Conservation (phyloP, 2,113 vertebrate genomes). For the Poeciliopsis occidentalis region DNA sequence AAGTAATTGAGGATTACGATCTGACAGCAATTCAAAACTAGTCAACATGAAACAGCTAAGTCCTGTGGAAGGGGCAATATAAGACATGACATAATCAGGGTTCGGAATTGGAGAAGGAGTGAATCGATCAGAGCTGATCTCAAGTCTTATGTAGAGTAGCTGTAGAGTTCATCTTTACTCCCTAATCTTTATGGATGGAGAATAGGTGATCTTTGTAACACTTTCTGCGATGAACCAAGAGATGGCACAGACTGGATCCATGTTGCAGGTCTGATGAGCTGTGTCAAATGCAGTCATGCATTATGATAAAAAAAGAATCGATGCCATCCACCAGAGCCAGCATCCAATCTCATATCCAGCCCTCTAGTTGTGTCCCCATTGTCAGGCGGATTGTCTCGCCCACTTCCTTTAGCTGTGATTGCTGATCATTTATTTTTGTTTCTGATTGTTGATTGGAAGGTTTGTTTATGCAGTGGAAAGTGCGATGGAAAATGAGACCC, state of each 20-base stretch:
- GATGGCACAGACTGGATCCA: constrained; percentile 19
- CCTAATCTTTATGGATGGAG: neutral
- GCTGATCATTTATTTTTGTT: constrained; percentile 25
- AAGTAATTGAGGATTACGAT: no score
- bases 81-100: no score
- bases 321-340: constrained; percentile 51
- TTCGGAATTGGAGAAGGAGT: no score
- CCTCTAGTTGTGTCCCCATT: neutral
- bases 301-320: constrained; percentile 37
- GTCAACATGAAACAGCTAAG: no score
- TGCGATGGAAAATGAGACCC: constrained; percentile 41
- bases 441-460: constrained; percentile 35
- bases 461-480: neutral
- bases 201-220: neutral
- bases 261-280: constrained; percentile 24
- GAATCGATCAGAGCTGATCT: neutral
- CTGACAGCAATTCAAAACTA: no score
- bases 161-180: neutral
- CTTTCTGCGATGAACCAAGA: constrained; percentile 1
- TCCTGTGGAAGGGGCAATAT: no score
- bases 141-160: neutral
- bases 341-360: constrained; percentile 36
- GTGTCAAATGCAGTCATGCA: constrained; percentile 28
- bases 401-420: constrained; percentile 46
- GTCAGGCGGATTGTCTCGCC: constrained; percentile 29